phyloP scores from a whole-genome alignment of 2,797 vertebrate genomes.

The Spinibarbus caldwelli region DNA sequence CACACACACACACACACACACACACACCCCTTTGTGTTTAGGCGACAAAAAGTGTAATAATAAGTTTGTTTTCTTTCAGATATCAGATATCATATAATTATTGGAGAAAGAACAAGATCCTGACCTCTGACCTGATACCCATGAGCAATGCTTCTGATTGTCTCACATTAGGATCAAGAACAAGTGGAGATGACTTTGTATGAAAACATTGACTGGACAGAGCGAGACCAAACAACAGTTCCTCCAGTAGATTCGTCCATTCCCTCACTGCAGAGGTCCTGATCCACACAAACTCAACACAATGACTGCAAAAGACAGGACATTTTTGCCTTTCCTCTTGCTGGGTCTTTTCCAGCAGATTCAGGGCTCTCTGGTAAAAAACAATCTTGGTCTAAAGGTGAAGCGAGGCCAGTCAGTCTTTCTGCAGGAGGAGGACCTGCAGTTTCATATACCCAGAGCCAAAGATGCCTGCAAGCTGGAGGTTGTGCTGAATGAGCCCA shows the following conservation, averaged over 20 bases:
- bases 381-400: constrained; percentile 85
- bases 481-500: constrained; percentile 90
- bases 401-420: constrained; percentile 86
- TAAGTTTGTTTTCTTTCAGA: constrained; percentile 32
- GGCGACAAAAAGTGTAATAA: neutral
- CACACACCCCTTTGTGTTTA: neutral
- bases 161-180: neutral
- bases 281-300: constrained; percentile 30
- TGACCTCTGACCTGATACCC: neutral
- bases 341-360: constrained; percentile 61
- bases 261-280: neutral
- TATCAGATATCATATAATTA: neutral
- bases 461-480: constrained; percentile 93
- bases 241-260: neutral
- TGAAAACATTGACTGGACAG: neutral
- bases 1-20: too few species aligned
- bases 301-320: constrained; percentile 62
- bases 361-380: constrained; percentile 78
- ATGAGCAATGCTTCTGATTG: neutral
- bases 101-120: neutral
- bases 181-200: constrained; percentile 3
- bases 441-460: constrained; percentile 85
- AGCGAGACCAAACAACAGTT: constrained; percentile 4
- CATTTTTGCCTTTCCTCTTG: constrained; percentile 62
- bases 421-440: constrained; percentile 85